Evolutionary conservation across 2,113 vertebrate genomes (phyloP).

Genomic region (Callithrix jacchus): DNA sequence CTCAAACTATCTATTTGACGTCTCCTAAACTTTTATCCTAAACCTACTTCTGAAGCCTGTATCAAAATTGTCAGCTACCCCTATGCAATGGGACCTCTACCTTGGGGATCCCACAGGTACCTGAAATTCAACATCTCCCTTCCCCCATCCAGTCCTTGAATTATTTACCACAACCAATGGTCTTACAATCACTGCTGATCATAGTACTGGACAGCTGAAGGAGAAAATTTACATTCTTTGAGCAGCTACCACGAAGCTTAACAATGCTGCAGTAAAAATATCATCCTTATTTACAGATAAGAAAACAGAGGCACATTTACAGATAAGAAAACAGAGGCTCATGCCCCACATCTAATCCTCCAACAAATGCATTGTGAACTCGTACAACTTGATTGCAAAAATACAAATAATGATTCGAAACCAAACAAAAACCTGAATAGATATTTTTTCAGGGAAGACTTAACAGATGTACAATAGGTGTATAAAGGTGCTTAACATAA

Average conservation of each 20-base stretch:
- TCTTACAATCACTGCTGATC: neutral
- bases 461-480: neutral
- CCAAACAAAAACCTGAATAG: neutral
- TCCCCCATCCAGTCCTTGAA: neutral
- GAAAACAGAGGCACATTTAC: neutral
- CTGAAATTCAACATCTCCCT: neutral
- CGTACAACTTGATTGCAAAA: neutral
- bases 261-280: neutral
- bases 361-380: neutral
- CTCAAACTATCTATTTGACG: neutral
- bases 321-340: neutral
- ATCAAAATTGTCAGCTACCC: neutral
- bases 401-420: neutral
- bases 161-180: neutral
- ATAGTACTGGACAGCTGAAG: neutral
- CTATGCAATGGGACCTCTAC: neutral
- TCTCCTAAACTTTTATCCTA: neutral
- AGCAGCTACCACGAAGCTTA: neutral
- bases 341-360: neutral
- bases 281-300: neutral
- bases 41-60: neutral
- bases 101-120: neutral
- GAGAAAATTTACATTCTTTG: neutral
- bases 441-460: neutral
- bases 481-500: neutral